These are phyloP conservation scores for Coendou prehensilis DNA, from an alignment of 2,797 vertebrate genomes.

Conservation along the genomic window DNA sequence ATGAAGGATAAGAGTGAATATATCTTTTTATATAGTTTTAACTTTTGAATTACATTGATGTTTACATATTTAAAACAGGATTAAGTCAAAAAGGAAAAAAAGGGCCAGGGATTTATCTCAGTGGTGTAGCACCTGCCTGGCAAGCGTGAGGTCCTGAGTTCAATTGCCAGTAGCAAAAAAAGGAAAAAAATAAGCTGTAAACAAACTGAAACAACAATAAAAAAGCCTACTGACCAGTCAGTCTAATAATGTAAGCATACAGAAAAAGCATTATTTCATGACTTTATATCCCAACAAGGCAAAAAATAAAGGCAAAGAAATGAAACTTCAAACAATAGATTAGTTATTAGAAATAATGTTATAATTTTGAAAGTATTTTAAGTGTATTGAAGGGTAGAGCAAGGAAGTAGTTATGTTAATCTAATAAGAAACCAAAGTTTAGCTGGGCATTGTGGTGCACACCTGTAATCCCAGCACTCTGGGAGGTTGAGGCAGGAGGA, in stretches of 20 bases:
- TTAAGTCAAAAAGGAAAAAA: neutral
- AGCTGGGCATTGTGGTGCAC: neutral
- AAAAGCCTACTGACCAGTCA: neutral
- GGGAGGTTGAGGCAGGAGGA: neutral
- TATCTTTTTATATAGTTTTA: neutral
- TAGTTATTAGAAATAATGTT: neutral
- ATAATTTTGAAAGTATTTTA: slow-evolving; percentile 18
- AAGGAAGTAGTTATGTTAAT: neutral
- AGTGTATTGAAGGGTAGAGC: neutral
- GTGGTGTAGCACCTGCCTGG: no score
- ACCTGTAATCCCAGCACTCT: neutral
- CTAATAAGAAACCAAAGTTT: neutral
- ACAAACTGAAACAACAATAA: neutral
- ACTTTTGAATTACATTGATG: neutral
- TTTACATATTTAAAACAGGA: slow-evolving; percentile 39
- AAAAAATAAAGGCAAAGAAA: neutral
- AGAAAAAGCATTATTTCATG: neutral
- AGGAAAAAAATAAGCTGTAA: neutral
- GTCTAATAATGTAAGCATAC: neutral
- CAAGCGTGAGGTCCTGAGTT: no score
- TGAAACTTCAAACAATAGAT: neutral
- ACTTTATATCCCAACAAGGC: neutral
- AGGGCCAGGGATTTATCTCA: no score
- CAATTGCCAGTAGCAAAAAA: neutral
- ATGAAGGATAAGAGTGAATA: neutral